Base-by-base conservation (phyloP, 1,140 invertebrate species). In the Microplitis demolitor region DNA sequence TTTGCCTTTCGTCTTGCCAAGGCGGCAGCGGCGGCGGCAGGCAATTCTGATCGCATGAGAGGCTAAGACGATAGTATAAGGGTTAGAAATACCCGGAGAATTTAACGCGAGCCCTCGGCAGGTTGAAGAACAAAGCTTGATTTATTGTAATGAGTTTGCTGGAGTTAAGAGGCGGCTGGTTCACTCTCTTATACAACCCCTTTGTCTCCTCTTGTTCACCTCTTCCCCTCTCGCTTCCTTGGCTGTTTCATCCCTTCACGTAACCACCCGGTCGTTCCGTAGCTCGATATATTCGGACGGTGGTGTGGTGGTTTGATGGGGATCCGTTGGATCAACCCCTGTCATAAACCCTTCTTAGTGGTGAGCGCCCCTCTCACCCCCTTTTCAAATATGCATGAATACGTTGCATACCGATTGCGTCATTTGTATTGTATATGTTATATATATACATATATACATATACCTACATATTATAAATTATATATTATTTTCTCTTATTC, bases 121-220 rank as follows among this genome's bases (percentile, higher is more conserved):
- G 80, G 76, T 81, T 82, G 84, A 86, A 84, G 86, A 87, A 87
- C 84, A 87, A 87, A 87, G 85, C 85, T 87, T 87, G 85, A 87
- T 87, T 87, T 87, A 87, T 87, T 85, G 85, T 87, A 87, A 87
- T 87, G 86, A 87, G 86, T 87, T 87, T 86, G 84, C 78, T 81
- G 84, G 84, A 86, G 85, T 87, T 87, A 86, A 85, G 84, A 87
- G 86, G 84, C 78, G 74, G 75, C 69, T 71, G 67, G 68, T 58
- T 56, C 16, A 66, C 54, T 69, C 63, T 45, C 71, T 72, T 45
- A 45, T 60, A 50, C 34, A 39, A 37, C 5, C 61, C 45, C 35
- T 14, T 37, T 14, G 37, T 45, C 45, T 56, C 53, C 66, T 45
- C 39, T 51, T 53, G 11, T 34, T 24, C 37, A 31, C 9, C 24